A percentile compares a stretch with the other conserved stretches of the same genome.
Conservation (phyloP, 2,888 invertebrate species). For the Eudasyphora cyanicolor region DNA sequence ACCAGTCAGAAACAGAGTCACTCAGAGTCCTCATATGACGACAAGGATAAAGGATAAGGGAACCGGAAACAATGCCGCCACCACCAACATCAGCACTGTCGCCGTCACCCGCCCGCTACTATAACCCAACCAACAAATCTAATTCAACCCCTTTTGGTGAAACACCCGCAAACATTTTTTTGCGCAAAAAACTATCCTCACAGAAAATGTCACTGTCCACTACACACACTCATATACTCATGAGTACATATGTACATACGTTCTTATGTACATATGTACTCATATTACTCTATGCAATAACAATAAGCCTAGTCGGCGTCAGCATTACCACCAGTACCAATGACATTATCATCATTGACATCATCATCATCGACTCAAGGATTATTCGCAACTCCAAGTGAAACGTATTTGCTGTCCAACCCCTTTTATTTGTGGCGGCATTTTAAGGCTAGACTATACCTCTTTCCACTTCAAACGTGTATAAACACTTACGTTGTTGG, state of each 20-base stretch:
- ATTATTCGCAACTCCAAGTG: background rate
- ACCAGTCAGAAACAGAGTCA: slow-evolving; percentile 49
- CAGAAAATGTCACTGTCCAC: slow-evolving; percentile 44
- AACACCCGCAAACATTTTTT: slow-evolving; percentile 52
- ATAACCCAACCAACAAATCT: background rate
- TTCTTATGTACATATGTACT: background rate
- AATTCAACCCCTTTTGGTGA: slow-evolving; percentile 48
- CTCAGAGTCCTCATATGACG: background rate
- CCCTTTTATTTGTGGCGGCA: slow-evolving; percentile 46
- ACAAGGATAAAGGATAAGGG: slow-evolving; percentile 38
- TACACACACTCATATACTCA: background rate
- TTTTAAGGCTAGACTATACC: slow-evolving; percentile 51
- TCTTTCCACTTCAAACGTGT: slow-evolving; percentile 47
- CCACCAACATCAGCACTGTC: slow-evolving; percentile 17
- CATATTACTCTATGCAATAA: slow-evolving; percentile 21
- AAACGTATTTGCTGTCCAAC: slow-evolving; percentile 33
- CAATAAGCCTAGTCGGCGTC: slow-evolving; percentile 36
- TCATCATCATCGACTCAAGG: background rate
- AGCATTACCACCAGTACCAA: background rate
- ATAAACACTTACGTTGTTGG: slow-evolving; percentile 26
- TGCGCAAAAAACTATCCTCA: slow-evolving; percentile 28
- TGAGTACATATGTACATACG: background rate
- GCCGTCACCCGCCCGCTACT: background rate
- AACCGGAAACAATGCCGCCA: background rate
- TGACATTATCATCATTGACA: background rate